phyloP scores from a whole-genome alignment of 2,888 invertebrate species.

The Himalopsyche anomala region DNA sequence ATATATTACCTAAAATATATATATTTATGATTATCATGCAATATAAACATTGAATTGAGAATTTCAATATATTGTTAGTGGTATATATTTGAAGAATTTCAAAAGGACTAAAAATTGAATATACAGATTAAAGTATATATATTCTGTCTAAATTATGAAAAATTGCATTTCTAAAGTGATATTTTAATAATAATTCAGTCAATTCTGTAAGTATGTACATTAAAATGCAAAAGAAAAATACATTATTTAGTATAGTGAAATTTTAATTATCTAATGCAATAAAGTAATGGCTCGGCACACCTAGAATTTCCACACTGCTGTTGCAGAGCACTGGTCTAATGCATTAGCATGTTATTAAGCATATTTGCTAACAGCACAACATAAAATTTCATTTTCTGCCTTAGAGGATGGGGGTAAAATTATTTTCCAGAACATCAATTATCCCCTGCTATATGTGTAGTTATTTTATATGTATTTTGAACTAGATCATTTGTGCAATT shows the following conservation, averaged over 20 bases:
- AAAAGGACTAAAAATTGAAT: too few relatives aligned
- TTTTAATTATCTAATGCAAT: too few relatives aligned
- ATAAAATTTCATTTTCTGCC: too few relatives aligned
- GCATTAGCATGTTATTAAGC: too few relatives aligned
- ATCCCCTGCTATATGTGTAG: too few relatives aligned
- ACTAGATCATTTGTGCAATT: conserved; percentile 51
- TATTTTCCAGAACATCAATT: too few relatives aligned
- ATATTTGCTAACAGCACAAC: too few relatives aligned
- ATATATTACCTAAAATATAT: conserved; percentile 24
- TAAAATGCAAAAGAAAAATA: background rate
- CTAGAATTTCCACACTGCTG: too few relatives aligned
- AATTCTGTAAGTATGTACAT: conserved; percentile 23
- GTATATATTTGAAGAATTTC: background rate
- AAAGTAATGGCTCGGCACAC: too few relatives aligned
- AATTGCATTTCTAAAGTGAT: background rate
- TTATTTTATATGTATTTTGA: too few relatives aligned
- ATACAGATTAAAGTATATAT: background rate
- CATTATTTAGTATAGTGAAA: background rate
- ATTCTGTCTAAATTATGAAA: background rate
- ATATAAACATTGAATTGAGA: background rate
- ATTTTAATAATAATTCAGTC: conserved; percentile 28
- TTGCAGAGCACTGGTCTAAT: too few relatives aligned
- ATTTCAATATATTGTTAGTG: background rate
- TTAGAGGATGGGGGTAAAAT: too few relatives aligned
- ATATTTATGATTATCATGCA: conserved; percentile 38